Conservation (phyloP, 2,797 vertebrate genomes). For the Danio albolineatus region DNA sequence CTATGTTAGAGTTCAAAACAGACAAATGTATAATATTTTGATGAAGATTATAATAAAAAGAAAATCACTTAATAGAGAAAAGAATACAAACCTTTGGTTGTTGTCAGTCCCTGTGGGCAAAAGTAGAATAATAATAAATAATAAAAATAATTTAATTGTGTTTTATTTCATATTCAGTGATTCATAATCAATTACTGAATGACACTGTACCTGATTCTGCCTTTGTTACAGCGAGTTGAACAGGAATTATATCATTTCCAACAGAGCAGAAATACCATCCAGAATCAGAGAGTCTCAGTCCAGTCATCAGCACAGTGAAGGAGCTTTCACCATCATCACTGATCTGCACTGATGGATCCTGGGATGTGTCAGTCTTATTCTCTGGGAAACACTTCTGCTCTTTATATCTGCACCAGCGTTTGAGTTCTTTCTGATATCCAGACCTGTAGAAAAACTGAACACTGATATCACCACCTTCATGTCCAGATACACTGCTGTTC, state of each 20-base stretch:
- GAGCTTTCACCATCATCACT: too few species aligned
- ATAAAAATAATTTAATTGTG: not conserved
- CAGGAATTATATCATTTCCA: constrained; percentile 59
- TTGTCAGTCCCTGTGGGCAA: not conserved
- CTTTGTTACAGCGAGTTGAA: constrained; percentile 69
- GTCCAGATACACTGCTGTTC: too few species aligned
- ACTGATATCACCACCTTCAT: too few species aligned
- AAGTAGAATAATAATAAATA: not conserved
- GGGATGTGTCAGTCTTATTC: too few species aligned
- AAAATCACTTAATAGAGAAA: not conserved
- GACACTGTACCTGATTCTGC: too few species aligned
- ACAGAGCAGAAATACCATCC: constrained; percentile 75
- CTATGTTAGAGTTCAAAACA: not conserved
- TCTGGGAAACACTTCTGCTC: constrained; percentile 71
- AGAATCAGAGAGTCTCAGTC: too few species aligned
- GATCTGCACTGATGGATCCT: too few species aligned
- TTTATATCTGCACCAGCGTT: too few species aligned
- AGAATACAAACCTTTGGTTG: not conserved
- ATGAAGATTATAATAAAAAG: not conserved
- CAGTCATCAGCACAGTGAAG: too few species aligned
- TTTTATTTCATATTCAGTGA: not conserved
- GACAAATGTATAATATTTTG: too few species aligned
- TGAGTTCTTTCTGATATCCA: too few species aligned
- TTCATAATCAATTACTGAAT: not conserved
- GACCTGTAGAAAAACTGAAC: constrained; percentile 66